Evolutionary conservation across 2,113 vertebrate genomes (phyloP).

Genomic region (Sebastes fasciatus): DNA sequence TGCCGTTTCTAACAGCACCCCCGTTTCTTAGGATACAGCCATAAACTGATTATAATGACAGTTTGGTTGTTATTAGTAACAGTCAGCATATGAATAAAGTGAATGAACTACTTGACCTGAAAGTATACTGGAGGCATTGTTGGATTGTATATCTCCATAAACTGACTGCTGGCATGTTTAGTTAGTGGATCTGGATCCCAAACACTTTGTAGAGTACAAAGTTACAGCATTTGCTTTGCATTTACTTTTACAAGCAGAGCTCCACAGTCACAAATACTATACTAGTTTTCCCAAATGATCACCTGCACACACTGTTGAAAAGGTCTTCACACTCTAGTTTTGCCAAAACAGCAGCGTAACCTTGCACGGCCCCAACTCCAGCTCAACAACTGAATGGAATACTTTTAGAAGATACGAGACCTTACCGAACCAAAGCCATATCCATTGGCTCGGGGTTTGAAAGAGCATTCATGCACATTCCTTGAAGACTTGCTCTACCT

Average conservation of each 20-base stretch:
- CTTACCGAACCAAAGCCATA: neutral
- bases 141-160: neutral
- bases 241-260: neutral
- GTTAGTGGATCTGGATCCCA: neutral
- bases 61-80: neutral
- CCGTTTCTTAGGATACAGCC: too few relatives aligned
- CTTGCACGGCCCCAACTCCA: neutral
- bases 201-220: neutral
- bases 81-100: neutral
- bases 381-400: neutral
- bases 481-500: neutral
- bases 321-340: neutral
- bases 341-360: neutral
- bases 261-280: neutral
- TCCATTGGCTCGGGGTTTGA: neutral
- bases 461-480: neutral
- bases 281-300: too few relatives aligned
- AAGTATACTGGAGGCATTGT: neutral
- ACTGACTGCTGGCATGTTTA: neutral
- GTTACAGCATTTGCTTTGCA: neutral
- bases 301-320: neutral
- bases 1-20: neutral
- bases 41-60: neutral
- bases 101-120: neutral
- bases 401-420: neutral